Evolutionary conservation across 64 coral and sea anemone genomes (phyloP).

Genomic region (Montipora sp.): DNA sequence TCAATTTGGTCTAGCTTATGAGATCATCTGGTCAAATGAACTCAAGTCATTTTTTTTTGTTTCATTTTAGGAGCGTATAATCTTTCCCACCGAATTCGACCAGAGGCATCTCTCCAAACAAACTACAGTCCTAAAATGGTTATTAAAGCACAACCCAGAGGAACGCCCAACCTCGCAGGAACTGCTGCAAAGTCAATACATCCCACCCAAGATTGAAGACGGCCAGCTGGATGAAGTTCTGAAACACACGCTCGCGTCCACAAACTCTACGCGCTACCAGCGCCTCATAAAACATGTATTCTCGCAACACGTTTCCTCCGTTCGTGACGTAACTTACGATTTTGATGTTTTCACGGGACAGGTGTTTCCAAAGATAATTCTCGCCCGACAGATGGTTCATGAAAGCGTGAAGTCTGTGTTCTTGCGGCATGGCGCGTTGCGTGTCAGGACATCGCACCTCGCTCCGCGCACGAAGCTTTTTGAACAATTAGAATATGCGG

Average conservation of each 20-base stretch:
- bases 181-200: constrained; percentile 86
- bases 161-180: constrained; percentile 83
- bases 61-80: constrained; percentile 70
- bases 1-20: too few relatives aligned
- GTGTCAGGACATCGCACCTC: constrained; percentile 73
- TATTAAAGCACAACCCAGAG: constrained; percentile 86
- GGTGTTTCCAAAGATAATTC: constrained; percentile 29
- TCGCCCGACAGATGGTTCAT: constrained; percentile 79
- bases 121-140: constrained; percentile 77
- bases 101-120: constrained; percentile 68
- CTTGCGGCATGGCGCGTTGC: constrained; percentile 74
- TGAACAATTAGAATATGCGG: constrained; percentile 75
- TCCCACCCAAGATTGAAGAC: constrained; percentile 95
- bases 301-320: constrained; percentile 66
- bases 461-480: constrained; percentile 75
- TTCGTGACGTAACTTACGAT: constrained; percentile 90
- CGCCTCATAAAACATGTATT: constrained; percentile 84
- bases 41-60: not conserved
- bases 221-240: constrained; percentile 77
- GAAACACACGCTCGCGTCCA: constrained; percentile 58
- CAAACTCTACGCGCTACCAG: constrained; percentile 90
- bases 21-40: too few relatives aligned
- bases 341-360: constrained; percentile 60
- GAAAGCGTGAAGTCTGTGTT: constrained; percentile 79
- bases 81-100: constrained; percentile 89